Evolutionary conservation across 2,888 invertebrate species (phyloP), one percentile per base, ranked within the genome.

Genomic region (Hylaea fasciaria): DNA sequence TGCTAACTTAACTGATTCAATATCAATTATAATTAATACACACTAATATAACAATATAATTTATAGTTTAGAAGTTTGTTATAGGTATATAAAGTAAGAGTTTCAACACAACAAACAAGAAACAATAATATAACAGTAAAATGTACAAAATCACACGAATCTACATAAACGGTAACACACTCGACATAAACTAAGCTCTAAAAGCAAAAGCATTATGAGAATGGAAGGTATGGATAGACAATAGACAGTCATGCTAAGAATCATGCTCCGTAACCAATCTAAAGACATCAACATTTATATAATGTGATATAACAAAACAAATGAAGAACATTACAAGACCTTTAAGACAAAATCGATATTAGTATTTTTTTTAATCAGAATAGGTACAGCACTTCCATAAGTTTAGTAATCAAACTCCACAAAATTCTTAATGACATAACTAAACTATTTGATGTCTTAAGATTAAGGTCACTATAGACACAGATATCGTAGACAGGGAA

Each of bases 191-290:
- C 67, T 58, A 69, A 67, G 58, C 65, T 72, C 78, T 85, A 85
- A 37, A 85, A 87, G 87, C 87, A 40, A 46, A 86, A 87, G 87
- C 87, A 62, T 70, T 72, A 79, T 81, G 81, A 81, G 75, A 72
- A 75, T 81, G 81, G 78, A 80, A 76, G 46, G 58, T 52, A 60
- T 41, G 32, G 41, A 65, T 29, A 52, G 45, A 58, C n/a, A 50
- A 69, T 62, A 64, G 71, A 64, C 35, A 52, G 46, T 57, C 57
- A 68, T 62, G 65, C 73, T 70, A 58, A 63, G 57, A 32, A 64
- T 22, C 65, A 56, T 56, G 56, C 61, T 41, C 14, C 10, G 40
- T 48, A 48, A 48, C 44, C 14, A 37, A 47, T 53, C 56, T 56
- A 13, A 49, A 62, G 61, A 60, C 60, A 60, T 51, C 60, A 60